A percentile compares a stretch with the other conserved stretches of the same genome.
These are phyloP conservation scores for Chascanopsetta lugubris DNA, from an alignment of 2,113 vertebrate genomes.

Conservation along the genomic window DNA sequence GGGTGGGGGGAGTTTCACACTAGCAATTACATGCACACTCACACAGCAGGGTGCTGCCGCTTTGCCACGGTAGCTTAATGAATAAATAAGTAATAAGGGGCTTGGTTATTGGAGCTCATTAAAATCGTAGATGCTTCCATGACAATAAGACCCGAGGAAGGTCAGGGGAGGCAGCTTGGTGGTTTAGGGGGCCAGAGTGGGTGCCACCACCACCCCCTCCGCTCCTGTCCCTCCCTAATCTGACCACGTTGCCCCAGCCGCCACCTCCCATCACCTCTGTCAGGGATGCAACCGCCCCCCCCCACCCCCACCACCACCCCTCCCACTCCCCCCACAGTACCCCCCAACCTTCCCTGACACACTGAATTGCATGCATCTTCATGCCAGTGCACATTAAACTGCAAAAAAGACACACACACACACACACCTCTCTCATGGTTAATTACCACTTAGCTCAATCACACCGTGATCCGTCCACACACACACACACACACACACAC, in stretches of 20 bases:
- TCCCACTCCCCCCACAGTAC: slow-evolving; percentile 24
- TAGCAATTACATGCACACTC: slow-evolving; percentile 54
- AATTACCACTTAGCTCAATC: slow-evolving; percentile 79
- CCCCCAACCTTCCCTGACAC: slow-evolving; percentile 32
- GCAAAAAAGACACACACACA: slow-evolving; percentile 1
- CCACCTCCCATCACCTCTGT: slow-evolving; percentile 70
- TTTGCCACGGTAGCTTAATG: slow-evolving; percentile 64
- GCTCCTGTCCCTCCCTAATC: slow-evolving; percentile 45
- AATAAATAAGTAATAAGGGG: slow-evolving; percentile 82
- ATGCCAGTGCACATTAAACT: slow-evolving; percentile 12
- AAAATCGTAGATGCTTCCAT: slow-evolving; percentile 75
- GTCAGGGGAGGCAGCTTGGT: slow-evolving; percentile 48
- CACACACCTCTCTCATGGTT: slow-evolving; percentile 60
- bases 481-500: slow-evolving; percentile 30
- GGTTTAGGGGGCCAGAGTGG: slow-evolving; percentile 35
- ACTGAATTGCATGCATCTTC: slow-evolving; percentile 20
- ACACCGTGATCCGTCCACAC: slow-evolving; percentile 69
- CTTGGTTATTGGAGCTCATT: slow-evolving; percentile 79
- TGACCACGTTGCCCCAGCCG: slow-evolving; percentile 56
- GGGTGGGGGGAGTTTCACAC: slow-evolving; percentile 52
- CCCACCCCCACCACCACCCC: slow-evolving; percentile 27
- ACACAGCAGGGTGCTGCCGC: slow-evolving; percentile 60
- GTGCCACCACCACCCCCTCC: slow-evolving; percentile 9
- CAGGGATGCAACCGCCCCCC: slow-evolving; percentile 23
- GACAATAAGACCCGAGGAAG: slow-evolving; percentile 72